These are phyloP conservation scores for Hypomecis punctinalis DNA, from an alignment of 2,888 invertebrate genomes.

Conservation along the genomic window DNA sequence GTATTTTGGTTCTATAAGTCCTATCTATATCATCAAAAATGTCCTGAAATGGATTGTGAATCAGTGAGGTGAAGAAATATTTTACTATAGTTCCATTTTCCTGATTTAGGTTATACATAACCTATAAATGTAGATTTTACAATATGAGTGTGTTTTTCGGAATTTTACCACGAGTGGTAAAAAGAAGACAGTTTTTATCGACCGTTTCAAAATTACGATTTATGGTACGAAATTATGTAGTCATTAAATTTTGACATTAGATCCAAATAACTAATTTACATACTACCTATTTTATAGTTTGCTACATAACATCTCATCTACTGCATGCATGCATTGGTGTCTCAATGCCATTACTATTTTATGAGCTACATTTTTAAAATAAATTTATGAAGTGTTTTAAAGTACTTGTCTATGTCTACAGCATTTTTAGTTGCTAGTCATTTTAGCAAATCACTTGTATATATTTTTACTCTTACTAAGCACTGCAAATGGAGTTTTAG, in stretches of 20 bases:
- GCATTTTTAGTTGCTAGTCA: too few relatives aligned
- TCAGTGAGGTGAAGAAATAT: slow-evolving; percentile 30
- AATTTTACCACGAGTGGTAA: slow-evolving; percentile 60
- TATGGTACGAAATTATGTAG: slow-evolving; percentile 61
- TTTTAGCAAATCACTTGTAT: too few relatives aligned
- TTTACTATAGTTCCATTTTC: slow-evolving; percentile 17
- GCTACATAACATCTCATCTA: too few relatives aligned
- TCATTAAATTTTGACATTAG: slow-evolving; percentile 13
- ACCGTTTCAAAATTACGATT: slow-evolving; percentile 65
- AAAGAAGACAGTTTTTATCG: slow-evolving; percentile 56
- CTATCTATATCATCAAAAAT: not conserved
- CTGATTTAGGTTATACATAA: slow-evolving; percentile 10
- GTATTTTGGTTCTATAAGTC: not conserved
- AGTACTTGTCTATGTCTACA: too few relatives aligned
- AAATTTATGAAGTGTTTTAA: too few relatives aligned
- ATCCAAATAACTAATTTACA: not conserved
- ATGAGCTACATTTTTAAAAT: too few relatives aligned
- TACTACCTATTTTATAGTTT: not conserved
- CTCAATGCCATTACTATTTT: not conserved
- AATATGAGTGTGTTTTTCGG: slow-evolving; percentile 57
- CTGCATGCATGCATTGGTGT: too few relatives aligned
- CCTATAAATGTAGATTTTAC: slow-evolving; percentile 19
- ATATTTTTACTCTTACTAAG: too few relatives aligned
- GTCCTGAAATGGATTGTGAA: slow-evolving; percentile 22
- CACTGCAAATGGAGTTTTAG: too few relatives aligned